Base-by-base conservation (phyloP, 2,888 invertebrate species). In the Agrypnus murinus region DNA sequence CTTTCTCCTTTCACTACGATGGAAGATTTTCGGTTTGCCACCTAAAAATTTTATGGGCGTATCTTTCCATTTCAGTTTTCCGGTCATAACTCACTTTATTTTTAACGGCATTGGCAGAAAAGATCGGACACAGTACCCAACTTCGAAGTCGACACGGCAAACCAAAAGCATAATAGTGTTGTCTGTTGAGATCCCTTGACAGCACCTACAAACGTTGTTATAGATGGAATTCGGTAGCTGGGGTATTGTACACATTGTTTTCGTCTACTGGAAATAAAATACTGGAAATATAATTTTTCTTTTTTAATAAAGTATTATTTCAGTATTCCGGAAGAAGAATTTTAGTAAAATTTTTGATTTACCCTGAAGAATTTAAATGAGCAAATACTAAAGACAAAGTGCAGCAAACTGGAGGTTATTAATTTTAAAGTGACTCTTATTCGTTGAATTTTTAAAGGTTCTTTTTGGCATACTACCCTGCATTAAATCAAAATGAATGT, bases 111-210 rank as follows among this genome's bases (percentile, higher is more conserved):
- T 17, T 19, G 50, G 36, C 55, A 34, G 38, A 10, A 55, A 34
- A 36, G 25, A 55, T 55, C 55, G 36, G 55, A 50, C 50, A 12
- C 50, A 50, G n/a, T n/a, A 50, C 12, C 50, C 55, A 6, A 17
- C 53, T 53, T 9, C 12, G 55, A 46, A 63, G 62, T 63, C 62
- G 17, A 36, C 60, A 50, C 15, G 15, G 14, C n/a, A 38, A n/a
- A 34, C 62, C 48, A 63, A 50, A 58, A 60, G 48, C 36, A 50
- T 63, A 63, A 63, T 63, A 63, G 50, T 50, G 62, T 63, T 63
- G 48, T 63, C 62, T 63, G 50, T 12, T 50, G 62, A 12, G 50
- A 34, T 63, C 62, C 62, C 62, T 19, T 63, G 62, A 63, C 62
- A 38, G 62, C 50, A 48, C 36, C 62, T 63, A 50, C 34, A 48